These are phyloP conservation scores for Heliconius hermathena DNA, from an alignment of 1,140 invertebrate species.

Conservation along the genomic window DNA sequence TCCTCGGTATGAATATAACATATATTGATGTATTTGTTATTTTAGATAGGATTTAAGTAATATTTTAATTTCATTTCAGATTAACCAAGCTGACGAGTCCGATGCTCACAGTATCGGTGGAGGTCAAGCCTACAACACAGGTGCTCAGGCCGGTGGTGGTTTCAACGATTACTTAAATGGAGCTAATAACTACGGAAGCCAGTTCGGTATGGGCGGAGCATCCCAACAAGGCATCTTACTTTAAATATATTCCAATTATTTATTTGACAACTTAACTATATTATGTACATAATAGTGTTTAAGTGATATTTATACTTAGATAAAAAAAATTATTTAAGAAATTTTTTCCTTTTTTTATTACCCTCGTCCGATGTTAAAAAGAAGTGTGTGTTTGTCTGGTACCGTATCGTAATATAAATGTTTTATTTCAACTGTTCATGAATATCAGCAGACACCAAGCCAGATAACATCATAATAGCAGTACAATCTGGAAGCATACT, in stretches of 20 bases:
- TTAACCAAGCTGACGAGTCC: constrained; percentile 15
- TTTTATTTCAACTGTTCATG: no score
- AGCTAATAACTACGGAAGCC: neutral
- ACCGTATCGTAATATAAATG: neutral
- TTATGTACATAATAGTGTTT: neutral
- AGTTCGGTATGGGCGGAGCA: constrained; percentile 5
- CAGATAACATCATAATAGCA: no score
- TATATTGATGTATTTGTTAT: no score
- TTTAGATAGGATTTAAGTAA: neutral
- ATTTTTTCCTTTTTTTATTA: neutral
- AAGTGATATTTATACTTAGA: neutral
- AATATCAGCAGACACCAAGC: no score
- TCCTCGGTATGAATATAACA: no score
- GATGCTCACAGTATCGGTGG: constrained; percentile 14
- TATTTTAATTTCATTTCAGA: constrained; percentile 5
- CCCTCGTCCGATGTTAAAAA: neutral
- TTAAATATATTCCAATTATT: constrained; percentile 2
- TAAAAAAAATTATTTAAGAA: neutral
- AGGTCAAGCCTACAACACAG: constrained; percentile 17
- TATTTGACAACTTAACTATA: neutral
- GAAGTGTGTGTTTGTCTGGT: neutral
- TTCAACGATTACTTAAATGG: constrained; percentile 22
- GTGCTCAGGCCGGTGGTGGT: neutral
- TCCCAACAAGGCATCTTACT: neutral
- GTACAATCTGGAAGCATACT: no score